Evolutionary conservation across 2,797 vertebrate species (phyloP), one percentile per base, ranked within the genome.

Genomic region (Pyrocephalus nanus): DNA sequence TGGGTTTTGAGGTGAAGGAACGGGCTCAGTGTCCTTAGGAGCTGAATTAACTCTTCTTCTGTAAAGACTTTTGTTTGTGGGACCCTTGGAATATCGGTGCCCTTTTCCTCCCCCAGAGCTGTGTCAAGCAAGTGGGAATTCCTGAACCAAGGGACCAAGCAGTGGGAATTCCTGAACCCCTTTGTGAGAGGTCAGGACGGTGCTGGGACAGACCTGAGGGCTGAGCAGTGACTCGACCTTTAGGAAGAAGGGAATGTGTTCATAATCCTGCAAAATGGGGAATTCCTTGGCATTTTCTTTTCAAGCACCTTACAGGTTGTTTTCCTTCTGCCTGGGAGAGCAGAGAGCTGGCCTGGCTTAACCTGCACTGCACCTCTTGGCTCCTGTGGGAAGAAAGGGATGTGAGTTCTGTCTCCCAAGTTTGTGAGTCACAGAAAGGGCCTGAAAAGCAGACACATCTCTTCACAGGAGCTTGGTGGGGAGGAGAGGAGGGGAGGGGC

Each of bases 1-100:
- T 61, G 69, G 43, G 15, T 30, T 84, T 90, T 7, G 21, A 32
- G 45, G 20, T 43, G n/a, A 53, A 32, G n/a, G n/a, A 71, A 26
- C 8, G 0, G 1, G 3, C n/a, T 64, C 2, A 5, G 50, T 64
- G 57, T 62, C 42, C n/a, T n/a, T n/a, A n/a, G 36, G 48, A 17
- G 50, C 50, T 64, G 71, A 51, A 36, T 29, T 62, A 12, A 70
- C 27, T 62, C 20, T 32, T 15, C 34, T n/a, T 61, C 17, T 45
- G 19, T 34, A 9, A 26, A 20, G 58, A 15, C 57, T 36, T 17
- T 27, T 38, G 8, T 29, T 61, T 50, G 14, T 2, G 3, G 26
- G 27, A 43, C 4, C 18, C 15, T 19, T 30, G 13, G 30, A 7
- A 3, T 50, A 12, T 12, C 32, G 3, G 20, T 27, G 15, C 22